Evolutionary conservation across 1,140 invertebrate species (phyloP), one percentile per base, ranked within the genome.

Genomic region (Micrasema minimum): DNA sequence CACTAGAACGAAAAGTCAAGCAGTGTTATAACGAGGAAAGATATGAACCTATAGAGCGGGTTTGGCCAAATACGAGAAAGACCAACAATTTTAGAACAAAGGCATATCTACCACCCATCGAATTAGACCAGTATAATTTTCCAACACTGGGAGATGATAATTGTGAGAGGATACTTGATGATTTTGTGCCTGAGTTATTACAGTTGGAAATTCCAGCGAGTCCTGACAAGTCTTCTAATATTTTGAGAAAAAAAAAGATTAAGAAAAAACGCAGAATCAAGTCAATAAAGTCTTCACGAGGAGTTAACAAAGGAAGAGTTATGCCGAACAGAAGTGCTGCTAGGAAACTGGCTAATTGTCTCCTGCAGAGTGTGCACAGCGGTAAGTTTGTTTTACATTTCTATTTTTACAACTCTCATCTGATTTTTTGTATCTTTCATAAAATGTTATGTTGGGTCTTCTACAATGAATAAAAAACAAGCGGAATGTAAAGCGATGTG

Each of bases 231-330:
- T 9, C 20, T 38, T 4, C 26, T 7, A n/a, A n/a, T n/a, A n/a
- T n/a, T 31, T 31, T 4, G 7, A 31, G 51, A 48, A 59, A 16
- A 48, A 69, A 59, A 41, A 48, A 46, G 26, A 53, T 59, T 18
- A 48, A 50, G 26, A 64, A 18, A 12, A 31, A 45, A 20, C 26
- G 50, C 6, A 62, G 31, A 38, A 51, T 66, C 3, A 45, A 53
- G 35, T 59, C 46, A 1, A 64, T 75, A 4, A 69, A 53, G 35
- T 76, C 72, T 38, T 74, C 72, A 9, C 20, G 72, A 43, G 75
- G 75, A 20, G 66, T 76, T 2, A 69, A 71, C 16, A 76, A 76
- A 66, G 72, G 75, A 66, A 67, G 75, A 14, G 57, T 23, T n/a
- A 53, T 41, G 9, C 69, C 72, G 1, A 74, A 76, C 23, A 76